Conservation (phyloP, 2,113 vertebrate genomes). For the Thamnophis sirtalis region DNA sequence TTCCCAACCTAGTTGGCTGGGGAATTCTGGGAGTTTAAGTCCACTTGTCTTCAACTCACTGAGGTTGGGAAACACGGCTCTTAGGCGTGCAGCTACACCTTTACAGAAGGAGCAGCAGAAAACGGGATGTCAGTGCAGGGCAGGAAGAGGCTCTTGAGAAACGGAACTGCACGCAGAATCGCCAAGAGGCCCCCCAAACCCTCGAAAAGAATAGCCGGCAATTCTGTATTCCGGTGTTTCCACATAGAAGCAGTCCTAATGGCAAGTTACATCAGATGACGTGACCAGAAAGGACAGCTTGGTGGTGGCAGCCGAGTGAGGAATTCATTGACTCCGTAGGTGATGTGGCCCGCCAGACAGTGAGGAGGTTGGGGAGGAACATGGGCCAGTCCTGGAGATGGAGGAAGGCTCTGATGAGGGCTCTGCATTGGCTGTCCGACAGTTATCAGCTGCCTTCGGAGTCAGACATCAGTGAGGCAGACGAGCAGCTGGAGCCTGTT, state of each 20-base stretch:
- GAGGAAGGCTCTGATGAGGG: too few relatives aligned
- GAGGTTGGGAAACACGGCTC: neutral
- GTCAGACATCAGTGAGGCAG: too few relatives aligned
- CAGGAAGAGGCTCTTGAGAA: neutral
- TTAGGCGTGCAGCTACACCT: neutral
- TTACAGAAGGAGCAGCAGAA: neutral
- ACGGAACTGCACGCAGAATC: neutral
- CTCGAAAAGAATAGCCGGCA: slow-evolving; percentile 26
- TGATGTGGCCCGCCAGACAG: too few relatives aligned
- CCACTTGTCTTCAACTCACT: neutral
- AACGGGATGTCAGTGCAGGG: neutral
- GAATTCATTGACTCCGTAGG: neutral
- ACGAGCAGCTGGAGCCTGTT: too few relatives aligned
- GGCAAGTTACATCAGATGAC: neutral
- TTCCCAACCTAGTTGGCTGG: neutral
- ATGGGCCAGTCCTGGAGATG: too few relatives aligned
- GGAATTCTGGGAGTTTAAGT: neutral
- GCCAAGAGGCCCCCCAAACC: neutral
- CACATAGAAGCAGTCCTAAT: neutral
- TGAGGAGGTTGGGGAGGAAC: too few relatives aligned
- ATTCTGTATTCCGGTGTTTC: slow-evolving; percentile 2
- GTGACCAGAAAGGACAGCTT: neutral
- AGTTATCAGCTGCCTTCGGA: too few relatives aligned
- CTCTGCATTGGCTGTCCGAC: too few relatives aligned
- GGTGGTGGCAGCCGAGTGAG: neutral